These are phyloP conservation scores for Drosophila pachea DNA, from an alignment of 1,140 invertebrate species.

Conservation along the genomic window DNA sequence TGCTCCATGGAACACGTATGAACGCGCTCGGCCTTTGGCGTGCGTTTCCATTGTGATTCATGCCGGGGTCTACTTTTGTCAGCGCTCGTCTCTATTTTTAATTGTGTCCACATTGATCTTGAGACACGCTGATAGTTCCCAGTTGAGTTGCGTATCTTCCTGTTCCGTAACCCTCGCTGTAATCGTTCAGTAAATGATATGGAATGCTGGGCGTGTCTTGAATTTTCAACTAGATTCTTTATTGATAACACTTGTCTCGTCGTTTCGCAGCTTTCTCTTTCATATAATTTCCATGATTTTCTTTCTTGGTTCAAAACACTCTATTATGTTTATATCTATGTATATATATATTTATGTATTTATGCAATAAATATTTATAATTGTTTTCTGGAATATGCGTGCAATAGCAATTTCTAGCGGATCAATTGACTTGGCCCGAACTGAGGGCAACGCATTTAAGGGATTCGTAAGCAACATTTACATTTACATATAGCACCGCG, in stretches of 20 bases:
- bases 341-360: constrained; percentile 46
- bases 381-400: constrained; percentile 49
- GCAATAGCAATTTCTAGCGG: constrained; percentile 36
- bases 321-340: constrained; percentile 52
- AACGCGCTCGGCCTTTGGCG: constrained; percentile 5
- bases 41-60: constrained; percentile 69
- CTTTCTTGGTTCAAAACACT: constrained; percentile 48
- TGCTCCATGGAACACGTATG: too few species aligned
- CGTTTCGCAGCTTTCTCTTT: constrained; percentile 38
- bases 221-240: constrained; percentile 78
- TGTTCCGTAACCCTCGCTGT: constrained; percentile 61
- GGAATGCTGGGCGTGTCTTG: constrained; percentile 26
- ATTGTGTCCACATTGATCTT: constrained; percentile 68
- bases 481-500: constrained; percentile 72
- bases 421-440: constrained; percentile 48
- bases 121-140: constrained; percentile 60
- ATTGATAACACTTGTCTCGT: constrained; percentile 74
- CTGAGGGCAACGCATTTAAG: constrained; percentile 36
- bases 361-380: constrained; percentile 69
- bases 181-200: constrained; percentile 21
- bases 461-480: constrained; percentile 48
- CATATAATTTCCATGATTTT: background rate
- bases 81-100: constrained; percentile 23
- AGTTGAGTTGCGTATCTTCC: constrained; percentile 38
- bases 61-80: constrained; percentile 16